A percentile compares a stretch with the other conserved stretches of the same genome.
Evolutionary conservation across 2,113 vertebrate genomes (phyloP).

Genomic region (Sarotherodon lohbergeri): DNA sequence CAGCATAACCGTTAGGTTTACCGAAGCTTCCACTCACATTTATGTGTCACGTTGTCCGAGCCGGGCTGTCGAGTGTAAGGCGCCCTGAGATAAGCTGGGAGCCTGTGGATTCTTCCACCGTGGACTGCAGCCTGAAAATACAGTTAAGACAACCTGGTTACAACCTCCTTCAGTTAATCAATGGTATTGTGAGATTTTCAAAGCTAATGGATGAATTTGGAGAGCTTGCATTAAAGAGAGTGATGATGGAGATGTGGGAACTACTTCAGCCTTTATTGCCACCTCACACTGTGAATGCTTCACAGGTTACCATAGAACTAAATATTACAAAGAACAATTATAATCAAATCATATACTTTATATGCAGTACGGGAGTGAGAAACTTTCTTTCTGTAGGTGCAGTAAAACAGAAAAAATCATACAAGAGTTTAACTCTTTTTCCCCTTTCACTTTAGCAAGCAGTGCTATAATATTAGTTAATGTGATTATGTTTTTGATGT

Average conservation of each 20-base stretch:
- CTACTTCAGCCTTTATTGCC: not conserved
- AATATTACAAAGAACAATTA: not conserved
- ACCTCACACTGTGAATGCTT: constrained; percentile 29
- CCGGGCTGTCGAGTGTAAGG: not conserved
- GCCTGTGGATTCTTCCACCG: not conserved
- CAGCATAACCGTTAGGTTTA: not conserved
- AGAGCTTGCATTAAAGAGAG: not conserved
- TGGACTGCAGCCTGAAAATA: not conserved
- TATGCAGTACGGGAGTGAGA: not conserved
- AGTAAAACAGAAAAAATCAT: not conserved
- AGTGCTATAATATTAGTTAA: not conserved
- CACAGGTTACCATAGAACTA: not conserved
- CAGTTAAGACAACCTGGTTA: not conserved
- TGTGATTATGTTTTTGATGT: not conserved
- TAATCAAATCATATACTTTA: constrained; percentile 15
- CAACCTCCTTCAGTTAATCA: constrained; percentile 14
- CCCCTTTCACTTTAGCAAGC: not conserved
- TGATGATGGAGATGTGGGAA: not conserved
- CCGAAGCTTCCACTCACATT: not conserved
- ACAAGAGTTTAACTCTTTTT: not conserved
- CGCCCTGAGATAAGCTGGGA: not conserved
- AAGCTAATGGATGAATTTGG: constrained; percentile 2
- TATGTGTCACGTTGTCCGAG: not conserved
- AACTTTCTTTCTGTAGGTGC: not conserved
- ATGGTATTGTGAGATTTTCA: constrained; percentile 10